Conservation (phyloP, 92 coral and sea anemone genomes). For the Parazoanthus swiftii region DNA sequence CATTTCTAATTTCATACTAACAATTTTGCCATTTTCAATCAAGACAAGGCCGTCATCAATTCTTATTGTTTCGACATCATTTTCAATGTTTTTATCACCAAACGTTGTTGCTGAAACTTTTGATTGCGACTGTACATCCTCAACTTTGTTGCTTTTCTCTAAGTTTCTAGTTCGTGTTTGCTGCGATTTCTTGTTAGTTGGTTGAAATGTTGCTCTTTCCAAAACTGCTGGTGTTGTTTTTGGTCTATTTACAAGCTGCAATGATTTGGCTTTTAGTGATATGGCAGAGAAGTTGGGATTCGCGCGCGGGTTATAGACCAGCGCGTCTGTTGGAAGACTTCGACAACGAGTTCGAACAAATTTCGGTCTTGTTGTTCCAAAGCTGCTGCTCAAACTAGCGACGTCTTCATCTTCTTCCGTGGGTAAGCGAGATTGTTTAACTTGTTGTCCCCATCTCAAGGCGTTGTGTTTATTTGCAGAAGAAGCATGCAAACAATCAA, state of each 20-base stretch:
- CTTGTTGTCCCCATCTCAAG: conserved; percentile 32
- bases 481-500: conserved; percentile 9
- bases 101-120: not conserved
- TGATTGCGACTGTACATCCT: not conserved
- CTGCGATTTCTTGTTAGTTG: not conserved
- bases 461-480: conserved; percentile 3
- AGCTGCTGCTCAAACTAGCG: conserved; percentile 21
- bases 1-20: conserved; percentile 6
- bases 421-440: not conserved
- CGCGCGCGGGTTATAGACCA: conserved; percentile 3
- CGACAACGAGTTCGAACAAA: conserved; percentile 11
- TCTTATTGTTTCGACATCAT: conserved; percentile 2
- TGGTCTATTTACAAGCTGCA: conserved; percentile 13
- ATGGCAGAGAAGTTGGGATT: conserved; percentile 23
- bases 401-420: conserved; percentile 1
- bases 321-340: conserved; percentile 5
- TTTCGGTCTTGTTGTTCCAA: not conserved
- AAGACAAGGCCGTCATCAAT: conserved; percentile 21
- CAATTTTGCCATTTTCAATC: conserved; percentile 31
- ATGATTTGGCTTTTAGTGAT: conserved; percentile 20
- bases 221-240: conserved; percentile 20
- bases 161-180: not conserved
- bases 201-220: not conserved
- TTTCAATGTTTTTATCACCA: not conserved
- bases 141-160: not conserved